Conservation (phyloP, 2,888 invertebrate genomes). For the Dioctria rufipes region DNA sequence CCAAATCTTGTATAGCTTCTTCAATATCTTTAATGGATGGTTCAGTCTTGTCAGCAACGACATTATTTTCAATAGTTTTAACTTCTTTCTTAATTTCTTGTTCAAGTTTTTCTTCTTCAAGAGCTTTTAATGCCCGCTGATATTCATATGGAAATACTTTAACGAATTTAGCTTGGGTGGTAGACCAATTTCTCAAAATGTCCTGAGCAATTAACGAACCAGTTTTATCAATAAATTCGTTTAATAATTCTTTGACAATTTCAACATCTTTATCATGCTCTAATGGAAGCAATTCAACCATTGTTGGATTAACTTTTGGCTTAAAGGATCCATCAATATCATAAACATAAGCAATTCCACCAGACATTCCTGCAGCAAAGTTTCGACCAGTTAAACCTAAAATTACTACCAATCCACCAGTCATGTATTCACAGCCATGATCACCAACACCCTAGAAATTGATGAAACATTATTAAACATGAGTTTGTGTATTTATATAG, state of each 20-base stretch:
- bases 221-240: conserved; percentile 90
- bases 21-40: conserved; percentile 85
- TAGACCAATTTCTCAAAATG: conserved; percentile 86
- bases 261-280: conserved; percentile 84
- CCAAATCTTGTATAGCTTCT: conserved; percentile 85
- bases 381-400: conserved; percentile 96
- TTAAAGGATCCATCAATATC: conserved; percentile 90
- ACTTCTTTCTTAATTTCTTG: conserved; percentile 62
- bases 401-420: conserved; percentile 92
- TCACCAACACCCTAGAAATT: conserved; percentile 88
- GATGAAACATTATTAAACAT: background rate
- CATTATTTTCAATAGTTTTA: conserved; percentile 66
- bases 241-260: conserved; percentile 82
- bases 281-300: conserved; percentile 91
- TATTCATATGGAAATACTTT: conserved; percentile 99
- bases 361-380: conserved; percentile 99
- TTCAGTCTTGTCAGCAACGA: conserved; percentile 68
- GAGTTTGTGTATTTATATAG: background rate
- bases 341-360: conserved; percentile 94
- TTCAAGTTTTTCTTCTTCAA: conserved; percentile 71
- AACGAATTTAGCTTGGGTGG: conserved; percentile 83
- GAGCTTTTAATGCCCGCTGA: conserved; percentile 86
- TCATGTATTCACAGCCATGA: conserved; percentile 99
- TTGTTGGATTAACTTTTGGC: conserved; percentile 93
- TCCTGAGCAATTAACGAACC: conserved; percentile 88